A percentile compares a stretch with the other conserved stretches of the same genome.
phyloP scores from a whole-genome alignment of 2,113 vertebrate genomes.

The Salminus brasiliensis region DNA sequence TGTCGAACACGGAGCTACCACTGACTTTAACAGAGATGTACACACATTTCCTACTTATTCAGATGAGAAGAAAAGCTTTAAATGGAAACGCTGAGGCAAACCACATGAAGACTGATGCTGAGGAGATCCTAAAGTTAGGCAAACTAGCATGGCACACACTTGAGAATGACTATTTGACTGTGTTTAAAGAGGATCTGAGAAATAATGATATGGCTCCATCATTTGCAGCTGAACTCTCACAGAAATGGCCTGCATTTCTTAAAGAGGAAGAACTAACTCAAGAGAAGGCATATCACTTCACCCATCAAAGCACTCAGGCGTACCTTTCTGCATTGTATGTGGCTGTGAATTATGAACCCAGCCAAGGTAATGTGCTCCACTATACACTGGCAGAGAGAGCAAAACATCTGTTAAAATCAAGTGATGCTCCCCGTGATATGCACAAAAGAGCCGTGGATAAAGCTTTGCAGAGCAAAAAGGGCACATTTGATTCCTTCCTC shows the following conservation, averaged over 20 bases:
- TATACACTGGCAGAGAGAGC: background rate
- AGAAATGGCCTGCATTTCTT: background rate
- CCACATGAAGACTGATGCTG: background rate
- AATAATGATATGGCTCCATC: background rate
- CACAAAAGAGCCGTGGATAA: background rate
- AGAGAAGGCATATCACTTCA: background rate
- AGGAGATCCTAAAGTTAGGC: slow-evolving; percentile 22
- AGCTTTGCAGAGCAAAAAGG: background rate
- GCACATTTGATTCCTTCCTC: background rate
- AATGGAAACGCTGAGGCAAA: background rate
- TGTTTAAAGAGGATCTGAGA: background rate
- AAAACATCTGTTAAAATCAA: background rate
- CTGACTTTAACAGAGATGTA: slow-evolving; percentile 11
- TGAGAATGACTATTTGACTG: background rate
- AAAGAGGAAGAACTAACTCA: background rate
- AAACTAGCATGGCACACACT: slow-evolving; percentile 15
- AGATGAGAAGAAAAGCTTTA: background rate
- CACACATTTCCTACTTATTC: slow-evolving; percentile 6
- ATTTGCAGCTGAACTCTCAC: slow-evolving; percentile 2
- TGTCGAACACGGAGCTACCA: background rate
- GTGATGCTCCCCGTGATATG: background rate
- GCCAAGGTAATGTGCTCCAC: background rate
- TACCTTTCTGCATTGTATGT: slow-evolving; percentile 3
- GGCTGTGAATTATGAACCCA: background rate
- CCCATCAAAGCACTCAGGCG: background rate